Conservation (phyloP, 1,140 invertebrate species). For the Plodia interpunctella region DNA sequence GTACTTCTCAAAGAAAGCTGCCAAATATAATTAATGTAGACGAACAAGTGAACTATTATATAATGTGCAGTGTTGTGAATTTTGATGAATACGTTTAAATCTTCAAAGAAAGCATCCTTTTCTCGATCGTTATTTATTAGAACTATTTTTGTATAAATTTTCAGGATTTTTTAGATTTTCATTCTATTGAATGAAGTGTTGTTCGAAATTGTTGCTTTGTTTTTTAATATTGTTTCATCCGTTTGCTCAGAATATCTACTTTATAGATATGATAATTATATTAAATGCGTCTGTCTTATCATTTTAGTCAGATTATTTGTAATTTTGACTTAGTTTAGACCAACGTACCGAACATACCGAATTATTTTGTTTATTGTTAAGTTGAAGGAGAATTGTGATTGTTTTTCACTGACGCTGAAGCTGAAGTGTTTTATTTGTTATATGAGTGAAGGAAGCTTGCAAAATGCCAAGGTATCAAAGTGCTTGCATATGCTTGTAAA, state of each 20-base stretch:
- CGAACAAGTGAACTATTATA: neutral
- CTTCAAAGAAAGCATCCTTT: neutral
- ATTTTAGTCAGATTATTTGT: no score
- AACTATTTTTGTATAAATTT: slow-evolving; percentile 5
- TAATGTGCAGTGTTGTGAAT: neutral
- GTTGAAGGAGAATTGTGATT: no score
- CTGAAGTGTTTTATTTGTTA: neutral
- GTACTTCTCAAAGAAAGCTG: neutral
- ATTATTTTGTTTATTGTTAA: no score
- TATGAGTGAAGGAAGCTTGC: neutral
- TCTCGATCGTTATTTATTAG: neutral
- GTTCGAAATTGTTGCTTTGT: neutral
- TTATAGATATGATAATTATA: no score
- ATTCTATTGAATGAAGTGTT: neutral
- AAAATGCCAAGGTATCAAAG: neutral
- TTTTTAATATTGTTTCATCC: neutral
- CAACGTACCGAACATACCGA: no score
- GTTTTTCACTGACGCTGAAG: neutral
- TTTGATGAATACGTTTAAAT: neutral
- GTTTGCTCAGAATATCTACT: neutral
- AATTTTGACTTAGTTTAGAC: no score
- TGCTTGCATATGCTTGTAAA: no score
- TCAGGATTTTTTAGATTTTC: neutral
- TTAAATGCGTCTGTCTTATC: no score
- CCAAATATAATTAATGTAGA: neutral